Evolutionary conservation across 2,113 vertebrate species (phyloP).

Genomic region (Oostethus manadensis): DNA sequence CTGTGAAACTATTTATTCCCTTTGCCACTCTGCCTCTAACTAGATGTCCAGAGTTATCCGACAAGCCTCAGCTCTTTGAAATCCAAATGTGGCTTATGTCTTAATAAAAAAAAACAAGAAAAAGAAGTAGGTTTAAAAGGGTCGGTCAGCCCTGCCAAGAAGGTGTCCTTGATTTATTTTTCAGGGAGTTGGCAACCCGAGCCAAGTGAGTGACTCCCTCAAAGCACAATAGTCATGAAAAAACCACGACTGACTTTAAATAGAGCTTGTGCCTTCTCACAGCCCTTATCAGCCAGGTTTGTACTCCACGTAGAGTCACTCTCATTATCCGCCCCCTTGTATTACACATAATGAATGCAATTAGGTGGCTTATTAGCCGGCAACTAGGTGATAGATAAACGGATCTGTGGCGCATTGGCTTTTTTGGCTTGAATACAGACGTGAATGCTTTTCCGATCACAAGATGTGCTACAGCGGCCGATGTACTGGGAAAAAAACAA

Average conservation of each 20-base stretch:
- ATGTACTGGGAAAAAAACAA: not conserved
- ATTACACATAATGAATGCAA: conserved; percentile 52
- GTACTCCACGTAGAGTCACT: conserved; percentile 43
- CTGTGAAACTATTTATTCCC: too few relatives aligned
- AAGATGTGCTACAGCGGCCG: conserved; percentile 16
- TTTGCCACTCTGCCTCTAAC: too few relatives aligned
- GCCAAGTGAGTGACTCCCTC: not conserved
- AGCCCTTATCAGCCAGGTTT: conserved; percentile 28
- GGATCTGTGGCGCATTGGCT: conserved; percentile 47
- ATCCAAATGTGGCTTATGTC: too few relatives aligned
- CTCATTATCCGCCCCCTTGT: conserved; percentile 54
- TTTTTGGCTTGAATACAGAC: conserved; percentile 41
- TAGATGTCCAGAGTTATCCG: too few relatives aligned
- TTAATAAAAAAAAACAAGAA: too few relatives aligned
- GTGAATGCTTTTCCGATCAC: conserved; percentile 24
- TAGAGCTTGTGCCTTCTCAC: not conserved
- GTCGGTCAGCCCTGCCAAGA: too few relatives aligned
- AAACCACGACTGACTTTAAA: conserved; percentile 12
- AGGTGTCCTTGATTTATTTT: too few relatives aligned
- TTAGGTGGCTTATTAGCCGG: conserved; percentile 56
- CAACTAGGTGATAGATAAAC: conserved; percentile 33
- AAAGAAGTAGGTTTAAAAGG: too few relatives aligned
- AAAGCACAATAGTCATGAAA: not conserved
- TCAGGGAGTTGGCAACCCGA: too few relatives aligned
- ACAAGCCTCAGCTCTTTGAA: too few relatives aligned